A percentile compares a stretch with the other conserved stretches of the same genome.
phyloP scores from a whole-genome alignment of 2,888 invertebrate genomes.

The Ophonus ardosiacus region DNA sequence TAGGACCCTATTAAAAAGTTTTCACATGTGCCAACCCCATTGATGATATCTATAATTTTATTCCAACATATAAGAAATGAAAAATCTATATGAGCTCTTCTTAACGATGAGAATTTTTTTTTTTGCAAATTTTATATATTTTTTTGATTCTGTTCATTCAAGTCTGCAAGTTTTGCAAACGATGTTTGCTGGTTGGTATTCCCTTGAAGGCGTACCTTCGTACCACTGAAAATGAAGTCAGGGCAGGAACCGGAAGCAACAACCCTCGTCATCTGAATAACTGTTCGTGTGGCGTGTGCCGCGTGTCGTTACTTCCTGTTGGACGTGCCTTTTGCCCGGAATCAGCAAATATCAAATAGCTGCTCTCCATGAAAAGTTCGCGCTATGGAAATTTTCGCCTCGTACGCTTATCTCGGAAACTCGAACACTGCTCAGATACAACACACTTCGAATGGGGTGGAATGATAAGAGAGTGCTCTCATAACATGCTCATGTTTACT shows the following conservation, averaged over 20 bases:
- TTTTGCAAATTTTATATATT: background rate
- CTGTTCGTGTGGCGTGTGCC: constrained; percentile 3
- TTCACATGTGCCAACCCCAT: too few species aligned
- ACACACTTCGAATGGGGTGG: background rate
- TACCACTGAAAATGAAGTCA: background rate
- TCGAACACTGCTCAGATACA: constrained; percentile 15
- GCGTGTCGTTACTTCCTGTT: constrained; percentile 11
- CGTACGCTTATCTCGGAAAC: constrained; percentile 9
- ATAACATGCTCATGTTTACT: background rate
- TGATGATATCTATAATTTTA: too few species aligned
- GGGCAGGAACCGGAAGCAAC: constrained; percentile 9
- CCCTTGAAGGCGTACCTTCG: background rate
- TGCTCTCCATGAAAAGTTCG: constrained; percentile 21
- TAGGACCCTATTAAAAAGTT: too few species aligned
- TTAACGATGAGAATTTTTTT: too few species aligned
- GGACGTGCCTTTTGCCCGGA: constrained; percentile 50
- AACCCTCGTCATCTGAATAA: constrained; percentile 34
- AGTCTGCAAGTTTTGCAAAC: constrained; percentile 7
- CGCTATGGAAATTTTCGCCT: constrained; percentile 25
- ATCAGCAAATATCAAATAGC: constrained; percentile 53
- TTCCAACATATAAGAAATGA: too few species aligned
- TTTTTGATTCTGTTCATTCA: background rate
- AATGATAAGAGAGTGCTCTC: background rate
- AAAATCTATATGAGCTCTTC: too few species aligned
- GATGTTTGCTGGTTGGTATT: constrained; percentile 6